Evolutionary conservation across 2,113 vertebrate species (phyloP), one percentile per base, ranked within the genome.

Genomic region (Ageneiosus marmoratus): DNA sequence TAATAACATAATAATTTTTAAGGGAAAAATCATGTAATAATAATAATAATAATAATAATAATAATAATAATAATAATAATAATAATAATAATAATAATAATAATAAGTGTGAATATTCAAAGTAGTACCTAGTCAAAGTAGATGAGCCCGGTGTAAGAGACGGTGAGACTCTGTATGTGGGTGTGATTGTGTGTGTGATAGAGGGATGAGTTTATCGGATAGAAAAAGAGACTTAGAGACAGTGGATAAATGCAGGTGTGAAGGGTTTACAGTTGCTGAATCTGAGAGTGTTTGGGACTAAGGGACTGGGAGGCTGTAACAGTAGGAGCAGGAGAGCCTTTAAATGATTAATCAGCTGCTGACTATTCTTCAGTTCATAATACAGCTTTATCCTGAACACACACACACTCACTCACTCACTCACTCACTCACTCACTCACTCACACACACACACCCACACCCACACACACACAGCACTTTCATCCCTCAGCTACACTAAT

Each of bases 281-380:
- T 20, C 5, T 79, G 67, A 81, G 24, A 75, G 37, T 69, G 41
- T 77, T 79, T 56, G 78, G 80, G 83, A 77, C 76, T 83, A 72
- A 58, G 78, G 79, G 34, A 55, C 24, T 81, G 77, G 34, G 63
- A 81, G 56, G 32, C 50, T 87, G 84, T 79, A 88, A 88, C 87
- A 83, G 92, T 93, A 94, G 93, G 92, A 93, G 92, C 91, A 88
- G 87, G 85, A 91, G 90, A 91, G 81, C 85, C 82, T 91, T 90
- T 94, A 93, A 95, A 95, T 95, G 93, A 94, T 95, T 92, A 88
- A 94, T 94, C 90, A 92, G 91, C 89, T 88, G 87, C 92, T 90
- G 91, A 91, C 91, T 65, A 51, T 77, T 55, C 46, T 92, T 90
- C 70, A 81, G 58, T 83, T 56, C 80, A 74, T 73, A 84, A 79